Conservation (phyloP, 1,140 invertebrate species). For the Prorops nasuta region DNA sequence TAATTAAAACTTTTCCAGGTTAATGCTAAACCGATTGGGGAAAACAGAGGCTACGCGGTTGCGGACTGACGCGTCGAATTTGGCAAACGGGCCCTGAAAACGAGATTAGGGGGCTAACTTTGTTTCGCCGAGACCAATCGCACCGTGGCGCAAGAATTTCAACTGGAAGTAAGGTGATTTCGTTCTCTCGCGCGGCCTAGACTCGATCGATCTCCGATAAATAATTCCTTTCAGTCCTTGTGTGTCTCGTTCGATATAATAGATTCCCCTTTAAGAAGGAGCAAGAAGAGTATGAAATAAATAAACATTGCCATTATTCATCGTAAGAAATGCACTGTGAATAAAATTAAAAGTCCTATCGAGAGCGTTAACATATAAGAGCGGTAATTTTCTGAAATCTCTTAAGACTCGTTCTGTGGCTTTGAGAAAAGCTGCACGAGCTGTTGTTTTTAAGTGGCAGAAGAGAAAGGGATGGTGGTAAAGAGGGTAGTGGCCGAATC, state of each 20-base stretch:
- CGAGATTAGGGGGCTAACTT: constrained; percentile 49
- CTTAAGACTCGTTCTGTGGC: too few relatives aligned
- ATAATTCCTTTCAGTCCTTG: constrained; percentile 12
- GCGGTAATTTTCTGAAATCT: too few relatives aligned
- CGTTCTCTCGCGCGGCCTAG: constrained; percentile 18
- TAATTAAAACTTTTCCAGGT: constrained; percentile 48
- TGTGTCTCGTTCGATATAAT: background rate
- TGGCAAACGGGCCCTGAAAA: constrained; percentile 35
- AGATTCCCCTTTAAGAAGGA: background rate
- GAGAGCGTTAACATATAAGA: background rate
- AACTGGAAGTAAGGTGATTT: constrained; percentile 30
- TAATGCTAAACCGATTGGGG: constrained; percentile 48
- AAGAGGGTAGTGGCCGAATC: constrained; percentile 35
- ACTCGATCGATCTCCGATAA: constrained; percentile 24
- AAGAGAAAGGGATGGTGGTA: constrained; percentile 13
- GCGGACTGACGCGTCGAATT: constrained; percentile 1
- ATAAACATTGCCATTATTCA: background rate
- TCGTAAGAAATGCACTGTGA: background rate
- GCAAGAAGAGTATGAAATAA: background rate
- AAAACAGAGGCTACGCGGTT: constrained; percentile 26
- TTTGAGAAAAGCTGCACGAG: background rate
- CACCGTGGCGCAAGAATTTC: constrained; percentile 38
- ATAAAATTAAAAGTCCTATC: background rate
- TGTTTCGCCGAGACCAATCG: constrained; percentile 46
- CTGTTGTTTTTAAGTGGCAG: background rate